Evolutionary conservation across 2,797 vertebrate species (phyloP).

Genomic region (Argya squamiceps): DNA sequence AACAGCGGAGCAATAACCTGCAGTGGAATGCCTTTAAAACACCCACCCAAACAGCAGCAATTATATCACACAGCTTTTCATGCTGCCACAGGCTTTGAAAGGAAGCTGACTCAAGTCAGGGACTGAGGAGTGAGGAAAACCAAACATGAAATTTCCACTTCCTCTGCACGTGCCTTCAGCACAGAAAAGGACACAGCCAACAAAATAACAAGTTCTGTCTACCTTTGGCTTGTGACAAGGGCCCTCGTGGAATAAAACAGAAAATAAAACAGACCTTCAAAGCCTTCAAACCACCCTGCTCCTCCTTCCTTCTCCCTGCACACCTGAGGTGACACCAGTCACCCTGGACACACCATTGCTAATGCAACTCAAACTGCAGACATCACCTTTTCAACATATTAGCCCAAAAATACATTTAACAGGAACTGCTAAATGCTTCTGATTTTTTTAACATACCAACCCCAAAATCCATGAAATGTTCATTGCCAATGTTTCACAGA

Average conservation of each 20-base stretch:
- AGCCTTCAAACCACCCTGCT: not conserved
- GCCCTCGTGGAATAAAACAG: not conserved
- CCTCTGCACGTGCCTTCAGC: not conserved
- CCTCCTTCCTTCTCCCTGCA: not conserved
- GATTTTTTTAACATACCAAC: not conserved
- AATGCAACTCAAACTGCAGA: not conserved
- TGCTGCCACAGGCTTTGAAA: not conserved
- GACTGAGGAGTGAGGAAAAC: not conserved
- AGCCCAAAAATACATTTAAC: not conserved
- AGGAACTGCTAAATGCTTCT: not conserved
- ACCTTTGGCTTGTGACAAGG: not conserved
- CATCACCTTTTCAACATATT: accelerated
- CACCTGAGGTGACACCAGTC: not conserved
- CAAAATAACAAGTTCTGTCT: not conserved
- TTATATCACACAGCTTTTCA: not conserved
- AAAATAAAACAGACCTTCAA: not conserved
- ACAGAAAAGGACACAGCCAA: not conserved
- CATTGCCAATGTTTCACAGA: not conserved
- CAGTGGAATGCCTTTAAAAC: not conserved
- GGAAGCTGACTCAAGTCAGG: not conserved
- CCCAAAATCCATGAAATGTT: not conserved
- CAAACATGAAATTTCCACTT: slow-evolving; percentile 18
- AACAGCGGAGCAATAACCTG: not conserved
- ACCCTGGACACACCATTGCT: accelerated
- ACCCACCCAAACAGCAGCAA: not conserved